Conservation (phyloP, 2,888 invertebrate genomes). For the Aphelenchoides bicaudatus region DNA sequence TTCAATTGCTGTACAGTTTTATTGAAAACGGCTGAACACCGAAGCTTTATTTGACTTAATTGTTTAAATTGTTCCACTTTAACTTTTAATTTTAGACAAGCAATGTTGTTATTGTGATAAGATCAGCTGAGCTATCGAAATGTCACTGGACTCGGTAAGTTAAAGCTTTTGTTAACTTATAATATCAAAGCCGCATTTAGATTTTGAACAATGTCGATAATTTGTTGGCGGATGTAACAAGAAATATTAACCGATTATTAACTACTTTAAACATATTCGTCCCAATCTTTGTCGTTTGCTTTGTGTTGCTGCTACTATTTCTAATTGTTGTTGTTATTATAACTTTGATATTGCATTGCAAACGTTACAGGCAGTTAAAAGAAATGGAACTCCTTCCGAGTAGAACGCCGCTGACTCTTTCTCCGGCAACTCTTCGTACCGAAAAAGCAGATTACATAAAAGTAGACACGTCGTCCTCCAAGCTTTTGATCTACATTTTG, state of each 20-base stretch:
- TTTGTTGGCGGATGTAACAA: constrained; percentile 25
- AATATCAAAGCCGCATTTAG: constrained; percentile 6
- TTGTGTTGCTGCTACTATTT: constrained; percentile 25
- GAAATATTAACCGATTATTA: constrained; percentile 27
- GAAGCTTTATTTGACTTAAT: background rate
- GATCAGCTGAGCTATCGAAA: no score
- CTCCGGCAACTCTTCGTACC: no score
- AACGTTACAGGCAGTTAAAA: no score
- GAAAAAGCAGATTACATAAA: no score
- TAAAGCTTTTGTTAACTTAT: background rate
- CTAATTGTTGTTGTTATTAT: constrained; percentile 24
- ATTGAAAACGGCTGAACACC: no score
- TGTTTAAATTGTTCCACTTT: background rate
- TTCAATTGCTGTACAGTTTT: no score
- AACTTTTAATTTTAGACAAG: background rate
- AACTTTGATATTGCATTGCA: constrained; percentile 30
- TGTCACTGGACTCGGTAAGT: constrained; percentile 13
- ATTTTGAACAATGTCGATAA: constrained; percentile 25
- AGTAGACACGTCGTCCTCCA: no score
- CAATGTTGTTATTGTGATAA: background rate
- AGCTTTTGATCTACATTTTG: no score
- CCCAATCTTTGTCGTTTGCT: constrained; percentile 29
- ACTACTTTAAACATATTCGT: constrained; percentile 25
- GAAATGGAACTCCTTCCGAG: no score
- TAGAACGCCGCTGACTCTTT: no score